These are phyloP conservation scores for Drosophila bipectinata DNA, from an alignment of 1,140 invertebrate genomes.

Conservation along the genomic window DNA sequence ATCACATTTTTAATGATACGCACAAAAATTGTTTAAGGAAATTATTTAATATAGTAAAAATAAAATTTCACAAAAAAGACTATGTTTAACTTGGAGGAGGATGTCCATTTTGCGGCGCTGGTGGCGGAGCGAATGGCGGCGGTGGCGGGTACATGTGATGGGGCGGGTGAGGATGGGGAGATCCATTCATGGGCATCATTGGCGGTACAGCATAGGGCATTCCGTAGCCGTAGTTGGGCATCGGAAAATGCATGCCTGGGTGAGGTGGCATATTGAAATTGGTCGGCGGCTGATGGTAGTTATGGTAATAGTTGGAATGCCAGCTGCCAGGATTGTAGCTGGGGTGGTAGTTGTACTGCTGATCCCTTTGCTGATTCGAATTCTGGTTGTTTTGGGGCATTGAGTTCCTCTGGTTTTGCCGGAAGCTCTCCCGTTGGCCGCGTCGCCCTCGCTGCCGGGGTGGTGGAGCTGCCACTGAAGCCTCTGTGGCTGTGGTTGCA, in stretches of 20 bases:
- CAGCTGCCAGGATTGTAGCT: conserved; percentile 78
- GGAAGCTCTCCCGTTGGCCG: conserved; percentile 42
- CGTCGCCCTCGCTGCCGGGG: conserved; percentile 57
- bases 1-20: conserved; percentile 41
- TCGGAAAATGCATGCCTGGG: conserved; percentile 51
- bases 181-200: conserved; percentile 42
- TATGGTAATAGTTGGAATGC: conserved; percentile 81
- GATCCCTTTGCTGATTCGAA: conserved; percentile 27
- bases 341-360: conserved; percentile 70
- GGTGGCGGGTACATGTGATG: conserved; percentile 12
- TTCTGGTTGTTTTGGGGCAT: conserved; percentile 18
- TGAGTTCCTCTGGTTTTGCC: conserved; percentile 27
- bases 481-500: conserved; percentile 28
- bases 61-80: conserved; percentile 8
- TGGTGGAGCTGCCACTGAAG: conserved; percentile 22
- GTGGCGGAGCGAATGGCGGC: conserved; percentile 1
- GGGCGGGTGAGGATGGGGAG: conserved; percentile 26
- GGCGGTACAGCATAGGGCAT: conserved; percentile 48
- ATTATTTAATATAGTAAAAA: conserved; percentile 64
- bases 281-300: conserved; percentile 56
- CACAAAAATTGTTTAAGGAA: conserved; percentile 46
- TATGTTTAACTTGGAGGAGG: conserved; percentile 4
- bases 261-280: conserved; percentile 64
- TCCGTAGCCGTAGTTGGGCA: conserved; percentile 60
- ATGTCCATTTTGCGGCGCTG: conserved; percentile 11